Evolutionary conservation across 1,140 invertebrate species (phyloP).

Genomic region (Drosophila mojavensis): DNA sequence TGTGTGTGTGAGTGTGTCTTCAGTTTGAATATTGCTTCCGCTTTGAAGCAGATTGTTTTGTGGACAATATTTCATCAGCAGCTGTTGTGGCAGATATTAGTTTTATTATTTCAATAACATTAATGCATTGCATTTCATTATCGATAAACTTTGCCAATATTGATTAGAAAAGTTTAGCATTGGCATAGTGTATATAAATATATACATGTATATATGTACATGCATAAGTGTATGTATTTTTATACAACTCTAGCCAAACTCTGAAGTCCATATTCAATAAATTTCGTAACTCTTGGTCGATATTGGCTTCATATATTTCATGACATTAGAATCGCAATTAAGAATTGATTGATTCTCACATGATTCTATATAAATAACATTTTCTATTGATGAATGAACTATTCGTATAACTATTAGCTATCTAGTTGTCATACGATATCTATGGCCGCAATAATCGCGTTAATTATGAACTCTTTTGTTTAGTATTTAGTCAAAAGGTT

Average conservation of each 20-base stretch:
- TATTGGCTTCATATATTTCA: not conserved
- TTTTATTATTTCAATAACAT: constrained; percentile 80
- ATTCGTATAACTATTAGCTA: constrained; percentile 18
- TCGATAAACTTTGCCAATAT: constrained; percentile 66
- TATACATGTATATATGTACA: too few relatives aligned
- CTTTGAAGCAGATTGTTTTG: constrained; percentile 62
- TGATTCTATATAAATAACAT: constrained; percentile 19
- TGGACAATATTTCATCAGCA: constrained; percentile 78
- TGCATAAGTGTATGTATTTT: too few relatives aligned
- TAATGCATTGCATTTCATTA: constrained; percentile 74
- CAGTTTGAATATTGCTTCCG: constrained; percentile 26
- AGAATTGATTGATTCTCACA: not conserved
- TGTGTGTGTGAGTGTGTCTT: constrained; percentile 8
- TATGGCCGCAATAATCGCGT: constrained; percentile 7
- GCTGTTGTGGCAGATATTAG: constrained; percentile 68
- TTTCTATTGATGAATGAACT: constrained; percentile 51
- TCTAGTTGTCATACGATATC: constrained; percentile 26
- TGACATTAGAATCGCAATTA: constrained; percentile 31
- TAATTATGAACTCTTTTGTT: constrained; percentile 16
- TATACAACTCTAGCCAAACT: too few relatives aligned
- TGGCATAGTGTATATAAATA: not conserved
- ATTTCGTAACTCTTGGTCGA: not conserved
- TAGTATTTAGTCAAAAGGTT: constrained; percentile 38
- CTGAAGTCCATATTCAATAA: too few relatives aligned
- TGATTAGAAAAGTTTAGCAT: constrained; percentile 44